Base-by-base conservation (phyloP, 2,888 invertebrate genomes). In the Machimus rusticus region DNA sequence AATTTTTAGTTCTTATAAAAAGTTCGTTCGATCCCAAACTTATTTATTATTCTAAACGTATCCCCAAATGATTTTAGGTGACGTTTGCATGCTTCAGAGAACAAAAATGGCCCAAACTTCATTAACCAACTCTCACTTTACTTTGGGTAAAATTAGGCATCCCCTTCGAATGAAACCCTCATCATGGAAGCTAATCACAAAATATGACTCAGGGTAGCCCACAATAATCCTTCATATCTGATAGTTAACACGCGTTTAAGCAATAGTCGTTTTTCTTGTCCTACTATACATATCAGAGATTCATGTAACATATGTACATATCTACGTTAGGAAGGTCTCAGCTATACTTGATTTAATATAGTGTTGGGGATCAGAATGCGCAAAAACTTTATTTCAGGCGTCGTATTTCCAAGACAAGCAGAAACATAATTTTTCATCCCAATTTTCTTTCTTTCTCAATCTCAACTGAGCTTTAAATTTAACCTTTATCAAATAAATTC, bases 401-500 rank as follows among this genome's bases (percentile, higher is more conserved):
- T n/a, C 8, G 5, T 23, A 79, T 12, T 28, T 14, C 31, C 2
- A 79, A 79, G 43, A 28, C 34, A 6, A 0, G 51, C 4, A 79
- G 14, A 79, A 79, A 28, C 23, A 46, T 51, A 79, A 79, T 79
- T 79, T 28, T 12, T 51, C 9, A 9, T 51, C 28, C 14, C 4
- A 34, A 34, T 34, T 39, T 66, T 12, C 0, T 43, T 78, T 79
- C n/a, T n/a, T n/a, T 79, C 55, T 79, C 79, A 79, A 79, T 79
- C 16, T 79, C 31, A 79, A 51, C 79, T 43, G 51, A 31, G n/a
- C 43, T 51, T 79, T 79, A 51, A 79, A 46, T 79, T 51, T 23
- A 28, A 51, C 79, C 79, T 46, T 31, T 28, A 31, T 79, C 79
- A 46, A 79, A 79, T 79, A 46, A 79, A 79, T 16, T 79, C 31